Percentiles rank a stretch among this genome's conserved stretches.
Conservation (phyloP, 2,888 invertebrate genomes). For the Orthosia gothica region DNA sequence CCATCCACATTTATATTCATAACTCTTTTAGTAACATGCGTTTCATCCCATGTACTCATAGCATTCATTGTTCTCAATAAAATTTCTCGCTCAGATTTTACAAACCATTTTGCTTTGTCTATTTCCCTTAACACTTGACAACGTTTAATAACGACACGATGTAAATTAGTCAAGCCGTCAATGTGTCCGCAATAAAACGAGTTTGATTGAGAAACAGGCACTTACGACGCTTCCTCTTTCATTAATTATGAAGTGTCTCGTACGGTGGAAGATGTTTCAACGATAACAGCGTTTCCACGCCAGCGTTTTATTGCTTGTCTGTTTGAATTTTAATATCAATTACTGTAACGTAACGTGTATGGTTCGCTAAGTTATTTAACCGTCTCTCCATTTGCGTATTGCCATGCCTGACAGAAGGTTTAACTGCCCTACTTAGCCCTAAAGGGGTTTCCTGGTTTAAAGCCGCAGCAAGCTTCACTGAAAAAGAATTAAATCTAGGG, state of each 20-base stretch:
- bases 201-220: constrained; percentile 40
- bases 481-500: constrained; percentile 40
- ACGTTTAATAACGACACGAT: constrained; percentile 27
- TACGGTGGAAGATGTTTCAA: constrained; percentile 27
- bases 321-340: constrained; percentile 40
- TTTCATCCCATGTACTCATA: neutral
- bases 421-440: constrained; percentile 38
- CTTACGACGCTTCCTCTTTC: constrained; percentile 34
- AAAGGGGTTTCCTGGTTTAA: constrained; percentile 46
- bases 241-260: constrained; percentile 42
- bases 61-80: neutral
- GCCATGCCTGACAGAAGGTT: constrained; percentile 17
- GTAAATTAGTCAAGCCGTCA: constrained; percentile 37
- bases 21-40: too few relatives aligned
- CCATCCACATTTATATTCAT: too few relatives aligned
- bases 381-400: constrained; percentile 31
- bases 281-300: constrained; percentile 14
- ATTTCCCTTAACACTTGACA: constrained; percentile 8
- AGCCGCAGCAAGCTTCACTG: constrained; percentile 25
- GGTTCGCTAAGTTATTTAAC: constrained; percentile 19
- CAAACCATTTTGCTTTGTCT: neutral
- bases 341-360: constrained; percentile 11
- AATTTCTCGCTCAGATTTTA: neutral
- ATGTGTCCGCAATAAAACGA: constrained; percentile 37
- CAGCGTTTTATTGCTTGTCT: constrained; percentile 26